Evolutionary conservation across 2,113 vertebrate genomes (phyloP).

Genomic region (Grallaria varia): DNA sequence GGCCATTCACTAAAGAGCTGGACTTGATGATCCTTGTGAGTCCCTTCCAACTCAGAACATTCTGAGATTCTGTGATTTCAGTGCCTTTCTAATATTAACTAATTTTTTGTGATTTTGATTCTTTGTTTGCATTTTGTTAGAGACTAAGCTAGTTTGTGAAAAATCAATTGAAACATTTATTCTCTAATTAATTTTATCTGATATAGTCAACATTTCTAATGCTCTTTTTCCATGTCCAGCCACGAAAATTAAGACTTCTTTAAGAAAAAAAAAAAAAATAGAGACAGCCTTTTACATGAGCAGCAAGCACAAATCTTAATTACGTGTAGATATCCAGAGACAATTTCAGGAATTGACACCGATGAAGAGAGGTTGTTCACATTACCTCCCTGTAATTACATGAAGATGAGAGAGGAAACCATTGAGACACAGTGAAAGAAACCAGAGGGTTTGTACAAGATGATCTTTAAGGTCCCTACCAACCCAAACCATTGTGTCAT

Average conservation of each 20-base stretch:
- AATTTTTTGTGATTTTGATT: neutral
- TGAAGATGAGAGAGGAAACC: neutral
- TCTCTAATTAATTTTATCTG: neutral
- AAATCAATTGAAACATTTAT: neutral
- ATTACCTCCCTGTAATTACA: slow-evolving; percentile 5
- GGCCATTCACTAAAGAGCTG: neutral
- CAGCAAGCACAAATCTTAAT: neutral
- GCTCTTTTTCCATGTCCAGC: neutral
- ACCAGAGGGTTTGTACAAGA: neutral
- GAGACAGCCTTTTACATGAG: neutral
- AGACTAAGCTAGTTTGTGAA: neutral
- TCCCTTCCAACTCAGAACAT: neutral
- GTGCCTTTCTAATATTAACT: neutral
- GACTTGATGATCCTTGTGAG: neutral
- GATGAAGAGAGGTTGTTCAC: neutral
- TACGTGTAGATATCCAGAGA: neutral
- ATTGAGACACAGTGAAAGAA: neutral
- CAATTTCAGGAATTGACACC: neutral
- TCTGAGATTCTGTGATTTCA: neutral
- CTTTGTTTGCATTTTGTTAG: neutral
- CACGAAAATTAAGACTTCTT: neutral
- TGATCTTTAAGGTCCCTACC: neutral
- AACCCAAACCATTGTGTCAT: neutral
- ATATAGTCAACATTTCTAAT: neutral
- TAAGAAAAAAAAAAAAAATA: neutral